Conservation (phyloP, 2,113 vertebrate genomes). For the Oriolus oriolus region DNA sequence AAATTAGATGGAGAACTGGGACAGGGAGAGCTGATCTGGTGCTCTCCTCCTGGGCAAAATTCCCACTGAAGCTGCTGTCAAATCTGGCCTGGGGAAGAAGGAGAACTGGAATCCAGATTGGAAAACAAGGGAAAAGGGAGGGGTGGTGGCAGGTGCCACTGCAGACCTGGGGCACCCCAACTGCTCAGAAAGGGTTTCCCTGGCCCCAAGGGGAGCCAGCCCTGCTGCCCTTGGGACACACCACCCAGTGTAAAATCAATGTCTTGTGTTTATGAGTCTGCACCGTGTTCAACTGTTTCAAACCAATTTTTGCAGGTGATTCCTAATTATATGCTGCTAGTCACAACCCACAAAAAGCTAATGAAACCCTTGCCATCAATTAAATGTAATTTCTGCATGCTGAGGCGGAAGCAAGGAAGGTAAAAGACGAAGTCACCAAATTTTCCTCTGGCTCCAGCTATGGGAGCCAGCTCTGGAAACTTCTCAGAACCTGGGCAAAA, state of each 20-base stretch:
- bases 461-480: neutral
- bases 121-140: neutral
- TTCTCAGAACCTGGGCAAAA: neutral
- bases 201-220: neutral
- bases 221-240: neutral
- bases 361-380: slow-evolving; percentile 16
- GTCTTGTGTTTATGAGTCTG: neutral
- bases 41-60: neutral
- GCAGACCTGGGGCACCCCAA: neutral
- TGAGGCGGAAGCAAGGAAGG: neutral
- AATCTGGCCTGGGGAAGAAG: neutral
- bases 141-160: neutral
- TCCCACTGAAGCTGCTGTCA: neutral
- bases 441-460: neutral
- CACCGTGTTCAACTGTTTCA: neutral
- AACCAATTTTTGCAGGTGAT: slow-evolving; percentile 36
- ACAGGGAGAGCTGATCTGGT: neutral
- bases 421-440: neutral
- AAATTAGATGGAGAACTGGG: slow-evolving; percentile 23
- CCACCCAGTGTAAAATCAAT: neutral
- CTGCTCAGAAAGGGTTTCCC: neutral
- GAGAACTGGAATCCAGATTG: neutral
- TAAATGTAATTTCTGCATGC: neutral
- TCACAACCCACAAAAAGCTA: neutral
- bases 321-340: neutral